Percentiles rank a stretch among this genome's conserved stretches.
These are phyloP conservation scores for Pantherophis vulpinus DNA, from an alignment of 2,797 vertebrate genomes.

Conservation along the genomic window DNA sequence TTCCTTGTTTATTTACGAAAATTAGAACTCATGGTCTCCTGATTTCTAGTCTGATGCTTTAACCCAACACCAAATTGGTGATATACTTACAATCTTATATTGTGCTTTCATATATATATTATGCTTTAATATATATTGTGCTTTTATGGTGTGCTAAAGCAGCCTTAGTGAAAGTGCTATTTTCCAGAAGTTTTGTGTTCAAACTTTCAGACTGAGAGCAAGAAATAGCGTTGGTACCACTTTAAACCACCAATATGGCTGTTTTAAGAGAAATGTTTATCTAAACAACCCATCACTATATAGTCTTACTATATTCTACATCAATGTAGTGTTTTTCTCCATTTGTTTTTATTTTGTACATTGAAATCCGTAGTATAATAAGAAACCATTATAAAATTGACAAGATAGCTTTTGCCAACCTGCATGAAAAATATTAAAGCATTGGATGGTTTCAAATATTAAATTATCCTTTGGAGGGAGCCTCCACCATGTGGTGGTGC, in stretches of 20 bases:
- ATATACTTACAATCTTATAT: background rate
- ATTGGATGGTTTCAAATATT: background rate
- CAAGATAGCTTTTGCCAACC: background rate
- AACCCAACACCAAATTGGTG: background rate
- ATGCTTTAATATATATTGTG: background rate
- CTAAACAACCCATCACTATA: background rate
- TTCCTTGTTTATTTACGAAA: background rate
- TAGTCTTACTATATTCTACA: background rate
- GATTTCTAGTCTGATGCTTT: background rate
- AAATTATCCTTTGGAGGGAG: background rate
- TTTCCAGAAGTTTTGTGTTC: background rate
- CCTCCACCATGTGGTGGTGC: background rate
- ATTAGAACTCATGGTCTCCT: background rate
- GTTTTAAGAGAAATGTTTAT: background rate
- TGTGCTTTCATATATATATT: background rate
- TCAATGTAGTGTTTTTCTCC: background rate
- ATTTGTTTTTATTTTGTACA: background rate
- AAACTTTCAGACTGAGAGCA: background rate
- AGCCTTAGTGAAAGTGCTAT: background rate
- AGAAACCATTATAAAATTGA: background rate
- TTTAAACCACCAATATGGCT: background rate
- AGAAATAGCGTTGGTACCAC: background rate
- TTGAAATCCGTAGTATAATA: background rate
- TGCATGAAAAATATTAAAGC: background rate
- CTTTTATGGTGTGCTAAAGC: background rate